phyloP scores from a whole-genome alignment of 2,113 vertebrate species.

The Puma concolor region DNA sequence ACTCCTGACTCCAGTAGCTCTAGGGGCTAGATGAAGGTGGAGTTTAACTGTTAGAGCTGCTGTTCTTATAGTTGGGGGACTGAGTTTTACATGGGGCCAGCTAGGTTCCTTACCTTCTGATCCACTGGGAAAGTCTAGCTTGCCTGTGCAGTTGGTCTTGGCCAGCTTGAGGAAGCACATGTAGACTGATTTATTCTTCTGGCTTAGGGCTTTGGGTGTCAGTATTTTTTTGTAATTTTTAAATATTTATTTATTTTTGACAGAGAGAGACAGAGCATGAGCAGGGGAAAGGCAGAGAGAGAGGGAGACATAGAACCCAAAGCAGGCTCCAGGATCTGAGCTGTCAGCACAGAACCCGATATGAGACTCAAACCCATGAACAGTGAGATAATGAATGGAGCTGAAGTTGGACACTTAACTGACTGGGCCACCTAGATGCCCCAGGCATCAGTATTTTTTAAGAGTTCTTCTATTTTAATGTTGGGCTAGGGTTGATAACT shows the following conservation, averaged over 20 bases:
- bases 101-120: conserved; percentile 9
- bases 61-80: background rate
- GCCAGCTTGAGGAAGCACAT: background rate
- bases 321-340: no score
- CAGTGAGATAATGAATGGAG: no score
- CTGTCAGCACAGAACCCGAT: no score
- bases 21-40: conserved; percentile 6
- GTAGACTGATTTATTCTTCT: background rate
- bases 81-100: background rate
- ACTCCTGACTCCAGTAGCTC: background rate
- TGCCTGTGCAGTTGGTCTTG: background rate
- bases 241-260: no score
- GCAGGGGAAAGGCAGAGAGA: no score
- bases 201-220: background rate
- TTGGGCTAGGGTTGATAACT: conserved; percentile 5
- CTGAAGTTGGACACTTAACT: no score
- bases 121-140: background rate
- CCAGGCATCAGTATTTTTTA: background rate
- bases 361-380: no score
- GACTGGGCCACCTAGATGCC: no score
- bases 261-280: no score
- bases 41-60: conserved; percentile 37
- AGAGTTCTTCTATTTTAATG: background rate
- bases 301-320: no score
- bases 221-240: background rate